Evolutionary conservation across 1,140 invertebrate genomes (phyloP).

Genomic region (Drosophila grimshawi): DNA sequence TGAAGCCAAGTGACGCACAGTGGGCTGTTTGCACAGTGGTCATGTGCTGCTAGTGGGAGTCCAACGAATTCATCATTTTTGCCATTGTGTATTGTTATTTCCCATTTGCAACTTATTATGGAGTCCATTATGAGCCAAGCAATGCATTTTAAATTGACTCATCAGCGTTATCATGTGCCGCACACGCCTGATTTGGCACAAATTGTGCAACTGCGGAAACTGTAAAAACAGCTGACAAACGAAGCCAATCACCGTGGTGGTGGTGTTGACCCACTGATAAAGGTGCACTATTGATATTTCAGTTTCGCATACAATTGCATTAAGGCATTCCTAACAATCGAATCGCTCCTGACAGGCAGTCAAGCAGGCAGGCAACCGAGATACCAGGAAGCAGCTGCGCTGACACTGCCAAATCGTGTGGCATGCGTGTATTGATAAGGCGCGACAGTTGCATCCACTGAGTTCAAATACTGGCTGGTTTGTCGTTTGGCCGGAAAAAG

Average conservation of each 20-base stretch:
- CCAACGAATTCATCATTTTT: neutral
- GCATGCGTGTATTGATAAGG: slow-evolving; percentile 12
- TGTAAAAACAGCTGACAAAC: slow-evolving; percentile 31
- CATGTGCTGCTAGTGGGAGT: no score
- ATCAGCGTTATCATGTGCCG: neutral
- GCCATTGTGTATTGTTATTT: slow-evolving; percentile 3
- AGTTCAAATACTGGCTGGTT: slow-evolving; percentile 10
- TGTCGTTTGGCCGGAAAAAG: slow-evolving; percentile 6
- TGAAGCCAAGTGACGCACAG: neutral
- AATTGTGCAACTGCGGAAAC: slow-evolving; percentile 48
- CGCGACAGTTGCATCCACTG: neutral
- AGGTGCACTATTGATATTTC: neutral
- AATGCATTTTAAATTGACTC: neutral
- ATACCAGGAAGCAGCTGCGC: neutral
- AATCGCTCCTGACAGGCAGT: neutral
- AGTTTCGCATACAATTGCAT: neutral
- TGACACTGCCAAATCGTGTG: slow-evolving; percentile 4
- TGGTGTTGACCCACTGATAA: neutral
- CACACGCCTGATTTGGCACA: slow-evolving; percentile 29
- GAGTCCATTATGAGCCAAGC: neutral
- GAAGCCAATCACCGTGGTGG: slow-evolving; percentile 27
- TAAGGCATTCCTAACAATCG: neutral
- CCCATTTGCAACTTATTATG: slow-evolving; percentile 5
- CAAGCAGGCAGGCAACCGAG: neutral
- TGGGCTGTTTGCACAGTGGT: neutral